Conservation (phyloP, 1,140 invertebrate species). For the Calosoma granatense region DNA sequence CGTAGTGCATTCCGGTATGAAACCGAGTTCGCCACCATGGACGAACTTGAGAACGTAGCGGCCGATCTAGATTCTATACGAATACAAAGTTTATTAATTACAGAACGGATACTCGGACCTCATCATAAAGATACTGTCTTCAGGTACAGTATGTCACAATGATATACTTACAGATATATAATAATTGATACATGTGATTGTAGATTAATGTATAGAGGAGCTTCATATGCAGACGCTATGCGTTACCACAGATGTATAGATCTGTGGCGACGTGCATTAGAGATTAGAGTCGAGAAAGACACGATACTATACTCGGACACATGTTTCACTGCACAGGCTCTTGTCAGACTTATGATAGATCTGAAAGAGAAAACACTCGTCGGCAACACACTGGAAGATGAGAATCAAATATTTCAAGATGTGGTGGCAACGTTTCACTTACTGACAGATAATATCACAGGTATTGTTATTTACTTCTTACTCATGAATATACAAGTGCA, state of each 20-base stretch:
- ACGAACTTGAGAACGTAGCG: conserved; percentile 60
- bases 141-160: conserved; percentile 34
- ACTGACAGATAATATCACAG: conserved; percentile 45
- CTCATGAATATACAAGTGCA: too few species aligned
- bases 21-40: conserved; percentile 57
- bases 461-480: conserved; percentile 20
- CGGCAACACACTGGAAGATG: conserved; percentile 36
- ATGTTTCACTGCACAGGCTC: conserved; percentile 69
- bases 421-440: conserved; percentile 60
- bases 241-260: conserved; percentile 78
- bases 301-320: conserved; percentile 61
- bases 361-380: conserved; percentile 52
- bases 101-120: conserved; percentile 68
- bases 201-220: conserved; percentile 51
- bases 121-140: conserved; percentile 81
- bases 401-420: conserved; percentile 57
- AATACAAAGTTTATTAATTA: conserved; percentile 73
- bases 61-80: conserved; percentile 70
- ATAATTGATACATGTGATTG: conserved; percentile 29
- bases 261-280: conserved; percentile 69
- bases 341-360: conserved; percentile 69
- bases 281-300: conserved; percentile 62
- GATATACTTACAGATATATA: background rate
- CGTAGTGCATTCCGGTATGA: conserved; percentile 51
- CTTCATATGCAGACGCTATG: conserved; percentile 75